Evolutionary conservation across 2,888 invertebrate species (phyloP), one percentile per base, ranked within the genome.

Genomic region (Acholoe squamosa): DNA sequence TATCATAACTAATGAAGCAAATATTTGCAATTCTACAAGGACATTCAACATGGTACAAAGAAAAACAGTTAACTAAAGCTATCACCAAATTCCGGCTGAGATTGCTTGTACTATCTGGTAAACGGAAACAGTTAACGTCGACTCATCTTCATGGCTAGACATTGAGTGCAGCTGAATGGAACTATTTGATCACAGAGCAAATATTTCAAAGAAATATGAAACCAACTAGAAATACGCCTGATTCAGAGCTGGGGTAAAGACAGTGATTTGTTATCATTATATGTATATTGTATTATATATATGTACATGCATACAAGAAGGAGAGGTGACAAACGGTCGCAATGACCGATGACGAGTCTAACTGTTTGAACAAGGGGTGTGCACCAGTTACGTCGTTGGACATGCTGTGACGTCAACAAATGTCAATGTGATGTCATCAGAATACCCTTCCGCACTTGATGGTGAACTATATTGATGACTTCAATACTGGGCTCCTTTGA

Each of bases 381-480:
- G 76, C 25, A 16, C 61, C 61, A 3, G 61, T 43, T 3, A 61
- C 28, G 76, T 76, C 76, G 28, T 25, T 31, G 28, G 76, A 76
- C 76, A 10, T 43, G 5, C 25, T 22, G 61, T 61, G 61, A 61
- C 61, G 61, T 61, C 61, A 61, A 5, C n/a, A 22, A 61, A n/a
- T 22, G 25, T 28, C 31, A n/a, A 25, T 33, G 80, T 80, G 80
- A 80, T 34, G 80, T 80, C 80, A 80, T 33, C 80, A 80, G 80
- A 80, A 34, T 43, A 19, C 80, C 43, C 34, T 80, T 80, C 80
- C 80, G 16, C 80, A 80, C 80, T 80, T 80, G 80, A 80, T 80
- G 80, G 80, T 43, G 80, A 80, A 43, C 80, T 12, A n/a, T 43
- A 14, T 3, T 43, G 80, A 34, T 76, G 76, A 76, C 76, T 5